These are phyloP conservation scores for Troilus luridus DNA, from an alignment of 2,888 invertebrate species.

Conservation along the genomic window DNA sequence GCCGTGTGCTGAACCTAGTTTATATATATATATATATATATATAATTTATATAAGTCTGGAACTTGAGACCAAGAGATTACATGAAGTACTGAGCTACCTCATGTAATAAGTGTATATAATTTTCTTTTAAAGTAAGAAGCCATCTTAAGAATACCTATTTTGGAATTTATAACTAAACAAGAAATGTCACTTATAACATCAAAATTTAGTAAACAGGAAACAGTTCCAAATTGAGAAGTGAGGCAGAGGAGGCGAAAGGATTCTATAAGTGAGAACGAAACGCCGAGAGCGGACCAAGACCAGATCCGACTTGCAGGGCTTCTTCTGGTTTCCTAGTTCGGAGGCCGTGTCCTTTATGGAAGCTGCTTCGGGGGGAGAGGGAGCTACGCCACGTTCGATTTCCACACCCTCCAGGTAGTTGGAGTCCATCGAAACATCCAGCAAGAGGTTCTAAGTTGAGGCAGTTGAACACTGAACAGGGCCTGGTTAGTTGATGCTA, in stretches of 20 bases:
- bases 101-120: too few species aligned
- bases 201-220: neutral
- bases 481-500: too few species aligned
- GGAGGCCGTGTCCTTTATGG: neutral
- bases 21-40: too few species aligned
- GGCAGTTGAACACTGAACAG: neutral
- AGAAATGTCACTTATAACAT: neutral
- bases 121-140: too few species aligned
- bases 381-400: too few species aligned
- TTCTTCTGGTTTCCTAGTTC: slow-evolving; percentile 13
- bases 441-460: too few species aligned
- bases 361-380: neutral
- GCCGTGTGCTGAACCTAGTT: too few species aligned
- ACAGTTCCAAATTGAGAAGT: neutral
- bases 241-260: neutral
- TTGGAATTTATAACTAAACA: too few species aligned
- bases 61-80: too few species aligned
- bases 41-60: too few species aligned
- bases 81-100: too few species aligned
- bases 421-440: neutral
- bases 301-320: neutral
- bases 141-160: too few species aligned
- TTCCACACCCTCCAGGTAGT: neutral
- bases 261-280: neutral
- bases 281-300: neutral